phyloP scores from a whole-genome alignment of 2,888 invertebrate genomes.

The Drosophila buzzatii region DNA sequence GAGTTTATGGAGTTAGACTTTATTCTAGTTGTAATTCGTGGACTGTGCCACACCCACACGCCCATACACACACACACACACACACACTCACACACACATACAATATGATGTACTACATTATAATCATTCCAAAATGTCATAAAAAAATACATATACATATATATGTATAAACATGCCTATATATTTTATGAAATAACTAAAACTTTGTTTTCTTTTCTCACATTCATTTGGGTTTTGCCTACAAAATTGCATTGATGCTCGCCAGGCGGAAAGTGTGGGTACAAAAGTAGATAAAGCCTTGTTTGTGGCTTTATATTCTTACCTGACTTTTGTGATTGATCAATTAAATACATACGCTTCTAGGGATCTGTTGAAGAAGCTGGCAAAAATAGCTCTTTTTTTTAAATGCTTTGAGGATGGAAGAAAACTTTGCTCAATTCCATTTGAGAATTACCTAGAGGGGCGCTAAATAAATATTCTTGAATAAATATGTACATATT shows the following conservation, averaged over 20 bases:
- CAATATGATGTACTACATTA: slow-evolving; percentile 68
- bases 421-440: no score
- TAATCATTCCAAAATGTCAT: slow-evolving; percentile 80
- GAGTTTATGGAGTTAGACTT: slow-evolving; percentile 37
- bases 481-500: no score
- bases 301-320: no score
- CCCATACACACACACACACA: slow-evolving; percentile 19
- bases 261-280: not conserved
- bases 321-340: no score
- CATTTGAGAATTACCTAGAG: no score
- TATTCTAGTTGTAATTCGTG: slow-evolving; percentile 51
- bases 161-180: slow-evolving; percentile 42
- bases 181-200: slow-evolving; percentile 62
- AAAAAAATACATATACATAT: slow-evolving; percentile 32
- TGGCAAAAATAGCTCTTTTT: no score
- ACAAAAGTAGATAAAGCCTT: no score
- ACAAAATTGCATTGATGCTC: not conserved
- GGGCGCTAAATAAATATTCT: no score
- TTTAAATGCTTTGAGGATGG: no score
- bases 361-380: no score
- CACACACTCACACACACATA: slow-evolving; percentile 18
- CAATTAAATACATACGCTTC: no score
- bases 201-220: slow-evolving; percentile 20
- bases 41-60: slow-evolving; percentile 42
- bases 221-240: not conserved